Percentiles rank a stretch among this genome's conserved stretches.
These are phyloP conservation scores for Tetropium fuscum DNA, from an alignment of 2,888 invertebrate species.

Conservation along the genomic window DNA sequence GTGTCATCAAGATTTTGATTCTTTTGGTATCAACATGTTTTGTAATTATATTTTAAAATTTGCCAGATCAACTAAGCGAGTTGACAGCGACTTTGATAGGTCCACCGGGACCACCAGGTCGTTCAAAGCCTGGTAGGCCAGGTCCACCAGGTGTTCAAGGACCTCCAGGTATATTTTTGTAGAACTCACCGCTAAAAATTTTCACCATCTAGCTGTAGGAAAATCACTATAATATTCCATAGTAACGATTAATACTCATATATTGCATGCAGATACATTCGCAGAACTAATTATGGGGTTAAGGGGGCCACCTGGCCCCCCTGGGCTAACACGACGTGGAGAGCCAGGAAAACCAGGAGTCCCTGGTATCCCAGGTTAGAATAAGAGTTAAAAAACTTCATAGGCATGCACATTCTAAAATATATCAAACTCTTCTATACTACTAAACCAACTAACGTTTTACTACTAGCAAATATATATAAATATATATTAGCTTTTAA, in stretches of 20 bases:
- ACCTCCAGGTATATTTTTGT: conserved; percentile 69
- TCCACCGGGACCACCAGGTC: conserved; percentile 76
- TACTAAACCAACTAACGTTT: no score
- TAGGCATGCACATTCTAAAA: no score
- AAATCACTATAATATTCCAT: conserved; percentile 3
- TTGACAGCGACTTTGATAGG: conserved; percentile 73
- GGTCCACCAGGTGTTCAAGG: conserved; percentile 80
- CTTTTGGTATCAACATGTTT: conserved; percentile 7
- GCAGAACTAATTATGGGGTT: conserved; percentile 71
- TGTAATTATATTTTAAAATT: conserved; percentile 29
- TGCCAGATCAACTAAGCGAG: conserved; percentile 79
- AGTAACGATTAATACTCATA: conserved; percentile 7
- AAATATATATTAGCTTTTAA: no score
- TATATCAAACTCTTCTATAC: no score
- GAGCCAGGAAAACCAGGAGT: conserved; percentile 69
- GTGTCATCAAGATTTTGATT: no score
- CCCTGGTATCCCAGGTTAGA: conserved; percentile 71
- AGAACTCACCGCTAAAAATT: not conserved
- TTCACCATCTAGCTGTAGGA: not conserved
- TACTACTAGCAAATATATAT: no score
- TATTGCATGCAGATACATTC: conserved; percentile 67
- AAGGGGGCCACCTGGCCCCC: conserved; percentile 78
- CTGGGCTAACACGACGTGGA: conserved; percentile 69
- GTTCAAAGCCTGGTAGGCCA: conserved; percentile 75
- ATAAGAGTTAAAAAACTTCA: no score